Evolutionary conservation across 2,797 vertebrate genomes (phyloP).

Genomic region (Anguilla marmorata): DNA sequence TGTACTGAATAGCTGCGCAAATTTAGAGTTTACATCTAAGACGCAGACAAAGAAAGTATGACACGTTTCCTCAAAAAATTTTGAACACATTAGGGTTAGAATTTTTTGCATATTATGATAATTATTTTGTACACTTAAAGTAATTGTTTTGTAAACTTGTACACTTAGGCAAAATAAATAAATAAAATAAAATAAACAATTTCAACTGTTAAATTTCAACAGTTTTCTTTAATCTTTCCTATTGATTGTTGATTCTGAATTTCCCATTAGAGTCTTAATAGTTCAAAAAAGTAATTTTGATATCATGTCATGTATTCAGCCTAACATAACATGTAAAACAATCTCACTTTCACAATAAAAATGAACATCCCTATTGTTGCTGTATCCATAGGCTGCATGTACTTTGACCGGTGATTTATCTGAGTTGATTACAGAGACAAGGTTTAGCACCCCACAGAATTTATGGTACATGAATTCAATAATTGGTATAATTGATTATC

Average conservation of each 20-base stretch:
- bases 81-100: not conserved
- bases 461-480: not conserved
- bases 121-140: not conserved
- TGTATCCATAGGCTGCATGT: not conserved
- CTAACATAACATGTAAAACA: not conserved
- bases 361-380: not conserved
- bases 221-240: not conserved
- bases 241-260: not conserved
- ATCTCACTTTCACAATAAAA: not conserved
- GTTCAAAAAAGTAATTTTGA: not conserved
- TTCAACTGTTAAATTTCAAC: not conserved
- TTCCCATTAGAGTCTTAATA: not conserved
- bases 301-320: not conserved
- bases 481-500: not conserved
- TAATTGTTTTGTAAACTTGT: not conserved
- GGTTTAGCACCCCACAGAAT: not conserved
- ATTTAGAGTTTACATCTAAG: not conserved
- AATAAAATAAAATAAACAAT: too few species aligned
- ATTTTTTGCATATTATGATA: not conserved
- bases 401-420: not conserved
- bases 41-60: not conserved
- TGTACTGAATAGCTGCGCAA: not conserved
- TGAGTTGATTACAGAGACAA: not conserved
- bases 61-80: not conserved
- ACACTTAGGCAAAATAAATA: not conserved